Percentiles rank a stretch among this genome's conserved stretches.
Conservation (phyloP, 2,888 invertebrate species). For the Drosophila greeni region DNA sequence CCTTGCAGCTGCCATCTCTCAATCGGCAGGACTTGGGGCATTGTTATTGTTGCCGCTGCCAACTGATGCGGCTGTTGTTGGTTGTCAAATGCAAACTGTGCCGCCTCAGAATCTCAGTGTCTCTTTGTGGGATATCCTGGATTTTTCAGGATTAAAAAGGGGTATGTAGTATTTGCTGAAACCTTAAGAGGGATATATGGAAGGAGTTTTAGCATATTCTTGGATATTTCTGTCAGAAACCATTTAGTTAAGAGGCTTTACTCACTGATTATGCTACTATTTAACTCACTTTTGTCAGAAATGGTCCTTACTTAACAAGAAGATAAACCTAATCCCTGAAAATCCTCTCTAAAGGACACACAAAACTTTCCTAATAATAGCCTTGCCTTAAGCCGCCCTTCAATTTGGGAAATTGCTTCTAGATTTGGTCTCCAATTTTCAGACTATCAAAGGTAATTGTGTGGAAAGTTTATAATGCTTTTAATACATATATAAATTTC, state of each 20-base stretch:
- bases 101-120: slow-evolving; percentile 25
- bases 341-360: neutral
- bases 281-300: neutral
- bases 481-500: neutral
- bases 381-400: neutral
- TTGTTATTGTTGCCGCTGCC: slow-evolving; percentile 21
- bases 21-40: slow-evolving; percentile 17
- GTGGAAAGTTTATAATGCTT: neutral
- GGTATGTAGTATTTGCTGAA: neutral
- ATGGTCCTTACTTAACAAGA: neutral
- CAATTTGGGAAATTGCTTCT: slow-evolving; percentile 3
- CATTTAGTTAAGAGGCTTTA: neutral
- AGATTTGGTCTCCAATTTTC: neutral
- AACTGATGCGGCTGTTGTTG: slow-evolving; percentile 25
- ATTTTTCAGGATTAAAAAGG: neutral
- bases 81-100: slow-evolving; percentile 37
- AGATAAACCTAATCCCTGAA: slow-evolving; percentile 1
- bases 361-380: neutral
- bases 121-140: slow-evolving; percentile 3
- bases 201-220: neutral
- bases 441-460: neutral
- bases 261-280: neutral
- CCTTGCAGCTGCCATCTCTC: slow-evolving; percentile 26
- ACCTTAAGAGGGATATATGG: neutral
- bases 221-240: neutral